Conservation (phyloP, 2,797 vertebrate genomes). For the Hybognathus amarus region DNA sequence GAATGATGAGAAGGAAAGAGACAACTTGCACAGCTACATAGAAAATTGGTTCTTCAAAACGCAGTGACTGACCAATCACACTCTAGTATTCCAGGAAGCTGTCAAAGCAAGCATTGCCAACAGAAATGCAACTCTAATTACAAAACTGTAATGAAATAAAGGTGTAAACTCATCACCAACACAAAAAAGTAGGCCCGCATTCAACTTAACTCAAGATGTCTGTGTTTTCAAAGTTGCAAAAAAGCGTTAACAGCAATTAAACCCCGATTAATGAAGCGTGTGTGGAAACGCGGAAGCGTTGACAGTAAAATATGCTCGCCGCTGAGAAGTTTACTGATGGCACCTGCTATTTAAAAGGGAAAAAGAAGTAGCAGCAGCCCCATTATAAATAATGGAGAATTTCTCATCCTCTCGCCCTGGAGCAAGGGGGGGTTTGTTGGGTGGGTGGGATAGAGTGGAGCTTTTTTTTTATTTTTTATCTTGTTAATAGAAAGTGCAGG, state of each 20-base stretch:
- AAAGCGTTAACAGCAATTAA: constrained; percentile 76
- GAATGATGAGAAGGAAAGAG: background rate
- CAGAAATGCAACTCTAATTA: background rate
- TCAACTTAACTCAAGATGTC: constrained; percentile 16
- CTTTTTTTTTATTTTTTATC: constrained; percentile 92
- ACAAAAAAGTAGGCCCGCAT: background rate
- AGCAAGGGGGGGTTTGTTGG: constrained; percentile 87
- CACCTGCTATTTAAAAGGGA: constrained; percentile 89
- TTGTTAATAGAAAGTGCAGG: constrained; percentile 99
- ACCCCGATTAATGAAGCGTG: constrained; percentile 70
- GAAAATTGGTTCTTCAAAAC: no score
- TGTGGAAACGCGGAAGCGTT: constrained; percentile 78
- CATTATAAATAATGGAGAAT: constrained; percentile 98
- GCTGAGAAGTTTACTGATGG: constrained; percentile 90
- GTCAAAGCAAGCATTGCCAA: background rate
- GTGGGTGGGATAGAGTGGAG: constrained; percentile 71
- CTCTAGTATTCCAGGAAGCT: background rate
- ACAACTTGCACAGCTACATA: background rate
- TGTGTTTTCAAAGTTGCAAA: constrained; percentile 63
- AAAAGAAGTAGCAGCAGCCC: constrained; percentile 76
- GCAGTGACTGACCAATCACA: constrained; percentile 11
- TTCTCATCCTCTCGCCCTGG: constrained; percentile 95
- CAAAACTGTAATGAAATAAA: background rate
- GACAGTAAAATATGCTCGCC: constrained; percentile 80
- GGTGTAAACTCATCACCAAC: background rate